These are phyloP conservation scores for Macroteleia sp. DNA, from an alignment of 2,888 invertebrate genomes.

Conservation along the genomic window DNA sequence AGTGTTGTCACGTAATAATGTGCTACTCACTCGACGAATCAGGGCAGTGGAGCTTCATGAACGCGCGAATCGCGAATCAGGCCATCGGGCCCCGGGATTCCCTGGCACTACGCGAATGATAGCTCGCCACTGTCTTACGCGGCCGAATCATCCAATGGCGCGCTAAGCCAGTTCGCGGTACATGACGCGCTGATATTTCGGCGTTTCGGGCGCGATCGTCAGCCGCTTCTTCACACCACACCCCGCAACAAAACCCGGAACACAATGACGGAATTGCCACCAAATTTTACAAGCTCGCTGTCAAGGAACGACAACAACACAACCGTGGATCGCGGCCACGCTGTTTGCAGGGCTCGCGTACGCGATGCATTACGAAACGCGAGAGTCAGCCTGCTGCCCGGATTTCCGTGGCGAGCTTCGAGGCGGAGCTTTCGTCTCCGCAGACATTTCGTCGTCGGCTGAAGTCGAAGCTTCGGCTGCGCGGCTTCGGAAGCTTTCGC, in stretches of 20 bases:
- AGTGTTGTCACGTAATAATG: slow-evolving; percentile 3
- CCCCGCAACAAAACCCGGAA: slow-evolving; percentile 47
- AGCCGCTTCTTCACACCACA: slow-evolving; percentile 60
- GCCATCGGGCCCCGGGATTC: slow-evolving; percentile 71
- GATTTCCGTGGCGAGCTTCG: slow-evolving; percentile 66
- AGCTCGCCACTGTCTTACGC: slow-evolving; percentile 68
- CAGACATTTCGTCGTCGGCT: slow-evolving; percentile 75
- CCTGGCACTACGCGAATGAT: slow-evolving; percentile 71
- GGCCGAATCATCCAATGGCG: slow-evolving; percentile 69
- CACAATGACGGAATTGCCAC: slow-evolving; percentile 23
- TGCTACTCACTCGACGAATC: slow-evolving; percentile 81
- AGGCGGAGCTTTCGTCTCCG: slow-evolving; percentile 72
- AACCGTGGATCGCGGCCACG: slow-evolving; percentile 44
- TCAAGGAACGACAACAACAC: slow-evolving; percentile 16
- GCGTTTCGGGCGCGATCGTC: slow-evolving; percentile 45
- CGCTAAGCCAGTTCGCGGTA: slow-evolving; percentile 69
- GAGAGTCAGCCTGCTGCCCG: slow-evolving; percentile 60
- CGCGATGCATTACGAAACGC: slow-evolving; percentile 58
- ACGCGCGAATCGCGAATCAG: slow-evolving; percentile 75
- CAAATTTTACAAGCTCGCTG: slow-evolving; percentile 11
- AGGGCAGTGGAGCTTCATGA: slow-evolving; percentile 82
- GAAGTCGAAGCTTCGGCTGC: slow-evolving; percentile 67
- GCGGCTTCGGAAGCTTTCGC: slow-evolving; percentile 67
- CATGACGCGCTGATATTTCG: slow-evolving; percentile 56
- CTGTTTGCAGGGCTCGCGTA: slow-evolving; percentile 48